Base-by-base conservation (phyloP, 1,140 invertebrate genomes). In the Hesperophylax magnus region DNA sequence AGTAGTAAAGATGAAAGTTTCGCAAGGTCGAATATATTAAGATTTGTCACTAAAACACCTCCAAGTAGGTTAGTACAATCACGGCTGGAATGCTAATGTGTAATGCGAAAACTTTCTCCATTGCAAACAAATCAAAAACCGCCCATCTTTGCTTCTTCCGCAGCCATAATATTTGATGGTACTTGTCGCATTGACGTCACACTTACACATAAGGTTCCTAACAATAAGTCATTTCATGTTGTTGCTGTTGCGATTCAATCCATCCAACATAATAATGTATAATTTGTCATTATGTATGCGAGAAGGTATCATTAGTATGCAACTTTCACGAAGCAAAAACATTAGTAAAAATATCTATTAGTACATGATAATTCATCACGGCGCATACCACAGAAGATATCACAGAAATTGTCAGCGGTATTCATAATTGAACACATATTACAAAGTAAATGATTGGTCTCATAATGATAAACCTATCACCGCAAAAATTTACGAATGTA, bases 51-150 rank as follows among this genome's bases (percentile, higher is more conserved):
- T 77, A 80, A 79, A 78, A 78, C 82, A 39, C n/a, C 47, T 78
- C 77, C 77, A 81, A 84, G 80, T 84, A 79, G 82, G 79, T 79
- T 84, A 81, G 54, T 54, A 52, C 72, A n/a, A 52, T 67, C 63
- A 34, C 72, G 27, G 1, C n/a, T 15, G 53, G 76, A 77, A 65
- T 77, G 39, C 75, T 77, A 77, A 77, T 47, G 65, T 58, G 60
- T 47, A 77, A 78, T 81, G 80, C 34, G 18, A 60, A 79, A 77
- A 84, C 82, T 84, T 84, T 84, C 82, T 81, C 80, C 72, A 58
- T 69, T 11, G 53, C 63, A 31, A 54, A 65, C 14, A 65, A 8
- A 77, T 67, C 15, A 34, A 39, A 58, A 4, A 58, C 20, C 54
- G 34, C 34, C 34, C 34, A 77, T 67, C 6, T 47, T 47, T 47